Conservation (phyloP, 2,113 vertebrate species). For the Phasianus colchicus region DNA sequence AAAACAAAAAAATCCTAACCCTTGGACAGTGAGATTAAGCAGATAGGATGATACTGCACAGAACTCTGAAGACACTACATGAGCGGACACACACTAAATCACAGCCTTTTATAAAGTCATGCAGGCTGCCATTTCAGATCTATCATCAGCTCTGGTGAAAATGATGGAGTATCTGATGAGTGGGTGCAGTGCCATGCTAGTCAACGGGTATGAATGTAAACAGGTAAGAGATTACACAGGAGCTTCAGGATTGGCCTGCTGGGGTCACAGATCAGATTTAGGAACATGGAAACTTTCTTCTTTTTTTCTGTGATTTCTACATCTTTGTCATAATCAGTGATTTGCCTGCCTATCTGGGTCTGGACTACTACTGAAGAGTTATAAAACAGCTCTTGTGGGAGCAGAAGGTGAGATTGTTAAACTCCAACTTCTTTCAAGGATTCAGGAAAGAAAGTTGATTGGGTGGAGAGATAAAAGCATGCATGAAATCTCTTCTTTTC, state of each 20-base stretch:
- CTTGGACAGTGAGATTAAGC: constrained; percentile 59
- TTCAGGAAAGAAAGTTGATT: not conserved
- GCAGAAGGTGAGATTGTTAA: not conserved
- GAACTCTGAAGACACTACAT: constrained; percentile 12
- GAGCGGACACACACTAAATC: constrained; percentile 33
- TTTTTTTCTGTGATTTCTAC: not conserved
- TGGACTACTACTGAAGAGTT: not conserved
- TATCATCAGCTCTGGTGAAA: not conserved
- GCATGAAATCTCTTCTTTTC: not conserved
- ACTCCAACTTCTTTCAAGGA: not conserved
- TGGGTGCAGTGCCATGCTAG: constrained; percentile 19
- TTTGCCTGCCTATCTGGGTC: not conserved
- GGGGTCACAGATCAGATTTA: not conserved
- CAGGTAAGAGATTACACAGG: not conserved
- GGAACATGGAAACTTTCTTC: not conserved
- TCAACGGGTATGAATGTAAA: not conserved
- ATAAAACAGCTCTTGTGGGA: not conserved
- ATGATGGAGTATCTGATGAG: constrained; percentile 10
- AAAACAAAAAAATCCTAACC: constrained; percentile 37
- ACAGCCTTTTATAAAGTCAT: constrained; percentile 51
- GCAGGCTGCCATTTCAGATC: constrained; percentile 42
- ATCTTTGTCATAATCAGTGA: not conserved
- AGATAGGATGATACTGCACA: constrained; percentile 42
- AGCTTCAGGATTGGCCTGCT: not conserved
- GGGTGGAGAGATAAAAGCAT: not conserved